Evolutionary conservation across 2,888 invertebrate genomes (phyloP), one percentile per base, ranked within the genome.

Genomic region (Stenodera caucasica): DNA sequence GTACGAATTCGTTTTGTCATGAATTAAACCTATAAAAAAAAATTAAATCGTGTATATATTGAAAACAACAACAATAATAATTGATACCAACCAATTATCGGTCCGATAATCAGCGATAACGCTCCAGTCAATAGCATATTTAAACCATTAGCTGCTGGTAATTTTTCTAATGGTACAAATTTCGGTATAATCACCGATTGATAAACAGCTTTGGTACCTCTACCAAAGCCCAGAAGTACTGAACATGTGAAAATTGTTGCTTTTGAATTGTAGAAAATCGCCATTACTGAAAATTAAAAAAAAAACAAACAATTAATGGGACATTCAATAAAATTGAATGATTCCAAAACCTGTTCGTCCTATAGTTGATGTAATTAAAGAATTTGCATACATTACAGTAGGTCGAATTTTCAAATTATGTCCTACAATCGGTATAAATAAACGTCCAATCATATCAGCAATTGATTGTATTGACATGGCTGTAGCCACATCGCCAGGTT

Each of bases 181-280:
- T 77, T 76, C 7, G 81, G 81, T 45, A 81, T 72, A 53, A 81
- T 77, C 18, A 80, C 70, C 0, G 80, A 79, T 64, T 80, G 80
- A 61, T 76, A 81, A 3, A 81, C 80, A 11, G 81, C 80, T 62
- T 79, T 78, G 14, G 72, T 68, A 1, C 81, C 81, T 73, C 81
- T 81, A 2, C 78, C 74, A 26, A 79, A 61, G 9, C 81, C 81
- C n/a, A 80, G 61, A 7, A 79, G 58, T 2, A 71, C 67, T 5
- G 73, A 67, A 30, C 67, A 60, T 2, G 50, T 14, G 23, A 53
- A 63, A 2, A 63, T 58, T 21, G 58, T 55, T 7, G 23, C 8
- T 58, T 32, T 54, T 15, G 61, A 61, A 29, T 54, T 35, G 57
- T 71, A 69, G 54, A 65, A 77, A 26, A 66, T 59, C 14, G 77